Evolutionary conservation across 2,888 invertebrate species (phyloP).

Genomic region (Synanthedon formicaeformis): DNA sequence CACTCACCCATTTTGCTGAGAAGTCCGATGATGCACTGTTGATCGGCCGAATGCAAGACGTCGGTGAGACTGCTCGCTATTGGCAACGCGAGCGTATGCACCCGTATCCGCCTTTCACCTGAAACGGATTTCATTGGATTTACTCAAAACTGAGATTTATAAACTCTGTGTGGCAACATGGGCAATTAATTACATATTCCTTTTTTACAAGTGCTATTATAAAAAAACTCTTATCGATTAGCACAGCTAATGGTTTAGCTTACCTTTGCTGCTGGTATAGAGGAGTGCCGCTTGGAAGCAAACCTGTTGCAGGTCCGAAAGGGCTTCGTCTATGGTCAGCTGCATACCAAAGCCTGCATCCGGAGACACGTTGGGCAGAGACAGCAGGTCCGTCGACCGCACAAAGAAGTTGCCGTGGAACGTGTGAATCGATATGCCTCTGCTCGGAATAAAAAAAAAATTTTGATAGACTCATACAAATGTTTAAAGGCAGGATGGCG

Average conservation of each 20-base stretch:
- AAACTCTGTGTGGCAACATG: no score
- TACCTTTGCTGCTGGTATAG: slow-evolving; percentile 82
- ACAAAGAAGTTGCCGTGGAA: slow-evolving; percentile 99
- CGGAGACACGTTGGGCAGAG: slow-evolving; percentile 96
- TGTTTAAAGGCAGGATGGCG: no score
- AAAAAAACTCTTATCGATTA: no score
- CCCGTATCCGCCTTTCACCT: slow-evolving; percentile 96
- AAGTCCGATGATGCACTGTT: slow-evolving; percentile 91
- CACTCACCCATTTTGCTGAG: slow-evolving; percentile 93
- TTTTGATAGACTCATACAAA: no score
- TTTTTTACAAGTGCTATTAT: no score
- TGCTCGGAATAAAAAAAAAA: slow-evolving; percentile 18
- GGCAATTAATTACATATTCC: neutral
- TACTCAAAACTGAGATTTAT: no score
- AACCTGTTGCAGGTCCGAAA: slow-evolving; percentile 86
- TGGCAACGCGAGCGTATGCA: slow-evolving; percentile 96
- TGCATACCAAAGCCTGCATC: slow-evolving; percentile 99
- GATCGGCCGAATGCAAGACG: slow-evolving; percentile 90
- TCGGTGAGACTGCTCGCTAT: slow-evolving; percentile 87
- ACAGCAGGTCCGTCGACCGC: slow-evolving; percentile 94
- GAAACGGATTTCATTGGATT: neutral
- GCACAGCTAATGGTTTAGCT: no score
- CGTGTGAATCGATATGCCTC: slow-evolving; percentile 94
- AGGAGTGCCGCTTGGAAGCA: slow-evolving; percentile 98
- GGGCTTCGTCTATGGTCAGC: slow-evolving; percentile 91